A percentile compares a stretch with the other conserved stretches of the same genome.
These are phyloP conservation scores for Drosophila vallismaia DNA, from an alignment of 2,888 invertebrate genomes.

Conservation along the genomic window DNA sequence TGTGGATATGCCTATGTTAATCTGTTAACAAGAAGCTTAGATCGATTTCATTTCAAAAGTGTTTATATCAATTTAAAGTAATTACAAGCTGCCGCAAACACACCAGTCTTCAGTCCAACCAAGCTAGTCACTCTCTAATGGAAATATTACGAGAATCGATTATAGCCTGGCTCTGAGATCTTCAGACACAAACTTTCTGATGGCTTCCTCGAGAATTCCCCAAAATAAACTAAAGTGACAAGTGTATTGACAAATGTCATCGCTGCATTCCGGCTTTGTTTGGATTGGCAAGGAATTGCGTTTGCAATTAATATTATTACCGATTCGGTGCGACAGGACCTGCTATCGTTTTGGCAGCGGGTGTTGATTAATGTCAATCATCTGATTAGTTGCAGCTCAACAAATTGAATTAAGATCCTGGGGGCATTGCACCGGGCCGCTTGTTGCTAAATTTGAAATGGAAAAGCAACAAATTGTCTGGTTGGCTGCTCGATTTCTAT, in stretches of 20 bases:
- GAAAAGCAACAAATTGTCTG: slow-evolving; percentile 1
- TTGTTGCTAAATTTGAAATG: neutral
- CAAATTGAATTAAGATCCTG: slow-evolving; percentile 29
- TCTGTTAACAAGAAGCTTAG: slow-evolving; percentile 80
- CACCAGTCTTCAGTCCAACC: slow-evolving; percentile 43
- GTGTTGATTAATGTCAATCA: slow-evolving; percentile 67
- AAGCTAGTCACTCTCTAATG: slow-evolving; percentile 47
- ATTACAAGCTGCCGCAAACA: slow-evolving; percentile 77
- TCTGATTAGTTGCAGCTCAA: slow-evolving; percentile 55
- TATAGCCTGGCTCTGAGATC: slow-evolving; percentile 53
- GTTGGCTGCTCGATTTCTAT: slow-evolving; percentile 1
- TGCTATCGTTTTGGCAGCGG: slow-evolving; percentile 34
- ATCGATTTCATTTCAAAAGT: slow-evolving; percentile 79
- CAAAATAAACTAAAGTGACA: slow-evolving; percentile 32
- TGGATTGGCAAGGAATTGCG: slow-evolving; percentile 34
- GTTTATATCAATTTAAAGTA: slow-evolving; percentile 81
- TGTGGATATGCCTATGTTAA: slow-evolving; percentile 63
- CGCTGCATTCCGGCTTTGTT: slow-evolving; percentile 29
- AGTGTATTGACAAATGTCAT: slow-evolving; percentile 55
- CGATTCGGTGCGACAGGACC: slow-evolving; percentile 45
- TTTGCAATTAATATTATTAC: slow-evolving; percentile 67
- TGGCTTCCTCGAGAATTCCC: neutral
- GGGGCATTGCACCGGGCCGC: neutral
- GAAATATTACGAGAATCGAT: slow-evolving; percentile 67
- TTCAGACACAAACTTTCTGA: neutral